These are phyloP conservation scores for Anser brachyrhynchus DNA, from an alignment of 2,113 vertebrate species.

Conservation along the genomic window DNA sequence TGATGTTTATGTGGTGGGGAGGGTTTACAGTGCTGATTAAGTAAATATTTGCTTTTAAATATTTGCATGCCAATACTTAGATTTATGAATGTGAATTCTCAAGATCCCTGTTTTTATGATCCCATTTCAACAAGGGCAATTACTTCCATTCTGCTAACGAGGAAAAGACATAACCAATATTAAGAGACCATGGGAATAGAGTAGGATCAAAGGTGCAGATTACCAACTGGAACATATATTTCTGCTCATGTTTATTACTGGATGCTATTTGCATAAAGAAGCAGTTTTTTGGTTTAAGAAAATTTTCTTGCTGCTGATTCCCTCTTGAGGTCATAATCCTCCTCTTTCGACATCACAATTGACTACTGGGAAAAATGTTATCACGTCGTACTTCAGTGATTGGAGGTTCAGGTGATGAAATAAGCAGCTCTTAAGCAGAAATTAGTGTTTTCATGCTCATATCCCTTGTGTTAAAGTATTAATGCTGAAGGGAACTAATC, in stretches of 20 bases:
- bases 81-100: background rate
- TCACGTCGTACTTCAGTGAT: background rate
- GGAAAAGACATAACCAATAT: background rate
- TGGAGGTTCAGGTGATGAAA: background rate
- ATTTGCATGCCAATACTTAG: background rate
- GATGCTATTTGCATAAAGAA: background rate
- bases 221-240: background rate
- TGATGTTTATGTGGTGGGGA: background rate
- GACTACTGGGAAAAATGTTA: background rate
- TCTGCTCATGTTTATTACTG: background rate
- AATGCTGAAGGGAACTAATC: background rate
- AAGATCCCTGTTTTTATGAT: background rate
- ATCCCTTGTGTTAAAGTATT: background rate
- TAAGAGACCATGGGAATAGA: background rate
- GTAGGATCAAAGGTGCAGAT: background rate
- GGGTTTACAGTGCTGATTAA: background rate
- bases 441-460: background rate
- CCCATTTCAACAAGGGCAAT: background rate
- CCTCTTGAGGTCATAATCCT: background rate
- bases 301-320: background rate
- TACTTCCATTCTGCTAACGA: background rate
- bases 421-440: background rate
- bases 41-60: background rate
- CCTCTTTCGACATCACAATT: background rate
- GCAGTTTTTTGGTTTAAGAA: background rate